Percentiles rank a stretch among this genome's conserved stretches.
These are phyloP conservation scores for Caenorhabditis sp. DNA, from an alignment of 2,888 invertebrate species.

Conservation along the genomic window DNA sequence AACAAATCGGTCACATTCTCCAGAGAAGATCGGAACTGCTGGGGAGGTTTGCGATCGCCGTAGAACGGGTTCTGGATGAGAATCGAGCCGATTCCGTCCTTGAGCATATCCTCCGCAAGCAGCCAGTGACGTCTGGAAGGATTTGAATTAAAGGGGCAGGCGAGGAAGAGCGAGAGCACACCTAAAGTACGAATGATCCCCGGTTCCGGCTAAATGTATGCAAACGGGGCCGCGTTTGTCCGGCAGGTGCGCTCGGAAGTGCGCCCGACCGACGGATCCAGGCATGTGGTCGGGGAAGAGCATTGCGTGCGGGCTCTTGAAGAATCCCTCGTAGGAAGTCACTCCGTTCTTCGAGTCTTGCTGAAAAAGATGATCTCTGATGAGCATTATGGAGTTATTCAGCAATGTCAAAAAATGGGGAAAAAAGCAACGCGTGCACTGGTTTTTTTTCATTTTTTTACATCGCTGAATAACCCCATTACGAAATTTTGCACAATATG, in stretches of 20 bases:
- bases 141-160: too few species aligned
- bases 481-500: background rate
- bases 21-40: constrained; percentile 84
- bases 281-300: constrained; percentile 88
- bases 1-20: constrained; percentile 97
- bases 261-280: constrained; percentile 50
- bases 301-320: constrained; percentile 88
- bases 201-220: constrained; percentile 95
- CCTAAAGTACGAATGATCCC: constrained; percentile 90
- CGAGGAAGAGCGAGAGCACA: constrained; percentile 82
- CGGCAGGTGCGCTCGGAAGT: constrained; percentile 67
- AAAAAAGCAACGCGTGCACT: too few species aligned
- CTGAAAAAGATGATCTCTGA: constrained; percentile 10
- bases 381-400: too few species aligned
- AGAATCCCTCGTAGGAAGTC: constrained; percentile 86
- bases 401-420: too few species aligned
- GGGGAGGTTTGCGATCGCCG: constrained; percentile 81
- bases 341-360: constrained; percentile 57
- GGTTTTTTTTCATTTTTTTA: too few species aligned
- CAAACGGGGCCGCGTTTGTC: constrained; percentile 79
- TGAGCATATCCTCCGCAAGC: constrained; percentile 91
- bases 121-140: constrained; percentile 90
- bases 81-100: constrained; percentile 93
- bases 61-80: constrained; percentile 95
- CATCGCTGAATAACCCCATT: background rate